Base-by-base conservation (phyloP, 2,113 vertebrate genomes). In the Cyprinodon brontotheroides region DNA sequence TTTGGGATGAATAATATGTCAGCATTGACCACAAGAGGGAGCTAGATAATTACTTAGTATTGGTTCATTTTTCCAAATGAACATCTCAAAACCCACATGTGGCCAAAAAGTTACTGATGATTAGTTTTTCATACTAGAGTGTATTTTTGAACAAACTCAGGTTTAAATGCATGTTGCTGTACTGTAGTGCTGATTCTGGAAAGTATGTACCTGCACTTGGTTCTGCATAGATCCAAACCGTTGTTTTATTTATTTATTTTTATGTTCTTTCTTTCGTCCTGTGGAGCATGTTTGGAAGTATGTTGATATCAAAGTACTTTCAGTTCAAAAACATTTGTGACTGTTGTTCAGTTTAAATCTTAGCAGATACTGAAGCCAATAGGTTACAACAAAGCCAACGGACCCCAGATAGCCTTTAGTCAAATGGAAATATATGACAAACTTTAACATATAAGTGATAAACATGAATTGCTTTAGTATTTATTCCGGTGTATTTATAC, bases 151-250 rank as follows among this genome's bases (percentile, higher is more conserved):
- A 86, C 61, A 78, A 84, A 86, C 92, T 92, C 90, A 91, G 90
- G 92, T 91, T 90, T 59, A 85, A 86, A 68, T 84, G 88, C 87
- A 91, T 89, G 86, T 70, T 77, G 62, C 39, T 85, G 69, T 78
- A 77, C 72, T 77, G 41, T 70, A 59, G 39, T 76, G 68, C 79
- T 80, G 70, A 62, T 71, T 75, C n/a, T 37, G 22, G 53, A 74
- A 48, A 50, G 71, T 37, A 70, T 59, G 65, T 63, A 75, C 68
- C 40, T 77, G 63, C 48, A 75, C 63, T 70, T 81, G 20, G 79
- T 81, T 59, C 59, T 72, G 70, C 66, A 7, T 70, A 59, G 15
- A 43, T 41, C n/a, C 29, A 13, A 0, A 64, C 29, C 29, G 29
- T 29, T 39, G 48, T 15, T 60, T 60, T 57, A 57, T 20, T 57